Evolutionary conservation across 2,888 invertebrate genomes (phyloP), one percentile per base, ranked within the genome.

Genomic region (Candidula unifasciata): DNA sequence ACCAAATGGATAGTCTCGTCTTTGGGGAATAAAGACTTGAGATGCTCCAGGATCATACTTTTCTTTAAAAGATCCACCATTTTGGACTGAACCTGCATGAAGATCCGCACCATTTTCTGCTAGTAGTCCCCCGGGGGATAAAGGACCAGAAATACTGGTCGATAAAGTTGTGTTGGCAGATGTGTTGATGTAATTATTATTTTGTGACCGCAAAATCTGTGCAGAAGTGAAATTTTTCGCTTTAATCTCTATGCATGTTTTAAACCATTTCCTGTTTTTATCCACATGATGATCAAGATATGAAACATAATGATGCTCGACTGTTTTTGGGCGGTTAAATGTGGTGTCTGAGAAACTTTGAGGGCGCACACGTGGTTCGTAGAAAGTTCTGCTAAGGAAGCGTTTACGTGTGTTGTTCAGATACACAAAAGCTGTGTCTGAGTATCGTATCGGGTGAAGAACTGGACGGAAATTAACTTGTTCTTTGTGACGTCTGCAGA

Each of bases 261-360:
- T 91, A 85, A 90, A 92, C 92, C 92, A 92, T 52, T 89, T 87
- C 74, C 90, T 84, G 86, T 90, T 90, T 78, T 89, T 90, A 77
- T 91, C 91, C n/a, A 90, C 89, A 82, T 91, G 91, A 76, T 90
- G 89, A 73, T 92, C 91, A 80, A 92, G 35, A 44, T 86, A 88
- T 16, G 91, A 89, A 57, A 90, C 90, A 79, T 88, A 92, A 13
- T 87, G 86, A 69, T 88, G 88, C 76, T 88, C 87, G 10, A 88
- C 88, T 33, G 86, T 82, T 78, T 91, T 91, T 8, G 91, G 91
- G 74, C 87, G 90, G 24, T 90, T 87, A 37, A 90, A 89, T 24
- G 90, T 80, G 1, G 91, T 91, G 69, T 92, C 91, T 13, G 88
- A 87, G 83, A 90, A 92, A 52, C 79, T 83, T 77, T 84, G 87